A percentile compares a stretch with the other conserved stretches of the same genome.
Conservation (phyloP, 2,797 vertebrate genomes). For the Typhlichthys subterraneus region DNA sequence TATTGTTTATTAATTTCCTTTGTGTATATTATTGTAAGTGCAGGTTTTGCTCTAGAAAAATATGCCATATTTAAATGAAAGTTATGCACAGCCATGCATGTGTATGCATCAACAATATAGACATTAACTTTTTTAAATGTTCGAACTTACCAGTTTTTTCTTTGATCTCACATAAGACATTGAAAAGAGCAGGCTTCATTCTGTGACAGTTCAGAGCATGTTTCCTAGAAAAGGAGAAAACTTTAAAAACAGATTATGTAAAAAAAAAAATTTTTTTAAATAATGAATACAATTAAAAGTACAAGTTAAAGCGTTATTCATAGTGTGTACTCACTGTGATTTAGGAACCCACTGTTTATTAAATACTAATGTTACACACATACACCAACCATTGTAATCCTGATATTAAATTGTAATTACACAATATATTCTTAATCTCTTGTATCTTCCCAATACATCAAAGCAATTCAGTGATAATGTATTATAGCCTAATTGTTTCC, state of each 20-base stretch:
- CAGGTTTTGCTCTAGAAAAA: background rate
- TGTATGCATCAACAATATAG: too few relatives aligned
- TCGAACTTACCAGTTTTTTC: slow-evolving; percentile 92
- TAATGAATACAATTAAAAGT: background rate
- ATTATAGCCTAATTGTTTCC: too few relatives aligned
- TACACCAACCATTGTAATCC: too few relatives aligned
- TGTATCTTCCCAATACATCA: too few relatives aligned
- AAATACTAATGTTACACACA: background rate
- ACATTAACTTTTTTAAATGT: too few relatives aligned
- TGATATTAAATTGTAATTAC: background rate
- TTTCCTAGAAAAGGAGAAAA: slow-evolving; percentile 84
- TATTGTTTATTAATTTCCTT: background rate
- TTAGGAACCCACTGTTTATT: background rate
- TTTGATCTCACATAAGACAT: slow-evolving; percentile 98
- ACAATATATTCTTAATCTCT: too few relatives aligned
- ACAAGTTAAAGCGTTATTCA: background rate
- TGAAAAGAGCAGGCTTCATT: slow-evolving; percentile 99
- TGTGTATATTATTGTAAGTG: background rate
- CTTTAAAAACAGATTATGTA: slow-evolving; percentile 6
- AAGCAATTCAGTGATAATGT: too few relatives aligned
- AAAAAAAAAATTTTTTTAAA: slow-evolving; percentile 6
- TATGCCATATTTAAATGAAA: too few relatives aligned
- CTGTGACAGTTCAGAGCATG: slow-evolving; percentile 98
- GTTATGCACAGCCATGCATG: too few relatives aligned
- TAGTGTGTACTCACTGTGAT: background rate